phyloP scores from a whole-genome alignment of 2,113 vertebrate species.

The Balaenoptera acutorostrata region DNA sequence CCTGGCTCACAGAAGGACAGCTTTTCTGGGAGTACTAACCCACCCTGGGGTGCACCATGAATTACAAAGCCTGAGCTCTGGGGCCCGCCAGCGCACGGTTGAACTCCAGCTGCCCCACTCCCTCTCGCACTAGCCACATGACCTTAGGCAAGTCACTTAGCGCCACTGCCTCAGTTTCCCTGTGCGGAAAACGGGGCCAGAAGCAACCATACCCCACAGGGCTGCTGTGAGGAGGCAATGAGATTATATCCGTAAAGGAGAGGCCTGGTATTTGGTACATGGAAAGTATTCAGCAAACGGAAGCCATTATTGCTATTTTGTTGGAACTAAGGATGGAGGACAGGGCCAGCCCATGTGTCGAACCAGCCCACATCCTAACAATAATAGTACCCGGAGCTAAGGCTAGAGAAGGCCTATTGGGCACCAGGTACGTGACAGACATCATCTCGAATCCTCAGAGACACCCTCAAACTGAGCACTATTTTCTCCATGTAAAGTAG shows the following conservation, averaged over 20 bases:
- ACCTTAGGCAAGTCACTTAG: not conserved
- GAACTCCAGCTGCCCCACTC: not conserved
- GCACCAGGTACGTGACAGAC: not conserved
- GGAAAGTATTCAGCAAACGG: not conserved
- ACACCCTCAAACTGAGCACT: not conserved
- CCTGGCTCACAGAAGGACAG: not conserved
- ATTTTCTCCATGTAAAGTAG: not conserved
- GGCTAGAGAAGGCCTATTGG: not conserved
- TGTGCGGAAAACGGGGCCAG: not conserved
- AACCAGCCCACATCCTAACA: not conserved
- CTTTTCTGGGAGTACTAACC: not conserved
- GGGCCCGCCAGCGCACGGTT: not conserved
- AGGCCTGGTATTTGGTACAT: not conserved
- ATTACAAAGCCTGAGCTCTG: not conserved
- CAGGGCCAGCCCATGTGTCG: not conserved
- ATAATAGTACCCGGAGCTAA: not conserved
- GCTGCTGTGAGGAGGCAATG: not conserved
- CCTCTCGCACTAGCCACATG: not conserved
- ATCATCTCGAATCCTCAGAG: not conserved
- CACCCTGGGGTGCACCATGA: not conserved
- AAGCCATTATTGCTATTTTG: not conserved
- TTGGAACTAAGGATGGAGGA: not conserved
- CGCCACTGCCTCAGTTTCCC: not conserved
- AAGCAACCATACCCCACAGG: not conserved
- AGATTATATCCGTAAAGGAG: not conserved